A percentile compares a stretch with the other conserved stretches of the same genome.
Evolutionary conservation across 2,888 invertebrate genomes (phyloP).

Genomic region (Chymomyza fuscimana): DNA sequence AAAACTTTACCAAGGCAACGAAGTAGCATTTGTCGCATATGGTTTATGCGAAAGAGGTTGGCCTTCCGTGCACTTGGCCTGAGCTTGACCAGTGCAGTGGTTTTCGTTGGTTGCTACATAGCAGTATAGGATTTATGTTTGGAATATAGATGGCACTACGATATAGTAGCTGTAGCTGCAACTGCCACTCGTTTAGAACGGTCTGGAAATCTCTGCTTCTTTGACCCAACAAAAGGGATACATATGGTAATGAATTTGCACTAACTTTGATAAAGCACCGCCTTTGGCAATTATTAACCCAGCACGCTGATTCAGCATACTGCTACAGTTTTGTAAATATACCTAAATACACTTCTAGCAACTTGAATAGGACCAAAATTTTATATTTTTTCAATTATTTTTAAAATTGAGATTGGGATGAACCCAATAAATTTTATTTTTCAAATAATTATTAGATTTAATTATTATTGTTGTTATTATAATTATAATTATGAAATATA

Average conservation of each 20-base stretch:
- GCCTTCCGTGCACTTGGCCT: neutral
- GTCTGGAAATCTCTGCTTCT: neutral
- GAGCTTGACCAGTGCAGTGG: neutral
- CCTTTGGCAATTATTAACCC: conserved; percentile 34
- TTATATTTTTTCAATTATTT: too few species aligned
- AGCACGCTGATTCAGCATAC: neutral
- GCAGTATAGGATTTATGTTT: conserved; percentile 2
- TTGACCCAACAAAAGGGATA: conserved; percentile 19
- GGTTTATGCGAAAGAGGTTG: conserved; percentile 5
- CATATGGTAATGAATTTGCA: conserved; percentile 28
- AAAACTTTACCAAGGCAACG: conserved; percentile 31
- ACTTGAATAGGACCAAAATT: too few species aligned
- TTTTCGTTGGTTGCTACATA: conserved; percentile 1
- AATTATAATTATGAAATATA: too few species aligned
- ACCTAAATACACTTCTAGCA: neutral
- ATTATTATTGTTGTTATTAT: too few species aligned
- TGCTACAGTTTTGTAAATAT: neutral
- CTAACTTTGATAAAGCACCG: conserved; percentile 29
- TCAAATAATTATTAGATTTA: too few species aligned
- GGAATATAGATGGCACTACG: neutral
- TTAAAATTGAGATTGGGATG: too few species aligned
- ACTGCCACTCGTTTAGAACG: neutral
- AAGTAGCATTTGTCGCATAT: conserved; percentile 18
- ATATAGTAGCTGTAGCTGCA: neutral
- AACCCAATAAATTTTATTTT: too few species aligned